Percentiles rank a stretch among this genome's conserved stretches.
phyloP scores from a whole-genome alignment of 2,113 vertebrate genomes.

The Hyperoodon ampullatus region DNA sequence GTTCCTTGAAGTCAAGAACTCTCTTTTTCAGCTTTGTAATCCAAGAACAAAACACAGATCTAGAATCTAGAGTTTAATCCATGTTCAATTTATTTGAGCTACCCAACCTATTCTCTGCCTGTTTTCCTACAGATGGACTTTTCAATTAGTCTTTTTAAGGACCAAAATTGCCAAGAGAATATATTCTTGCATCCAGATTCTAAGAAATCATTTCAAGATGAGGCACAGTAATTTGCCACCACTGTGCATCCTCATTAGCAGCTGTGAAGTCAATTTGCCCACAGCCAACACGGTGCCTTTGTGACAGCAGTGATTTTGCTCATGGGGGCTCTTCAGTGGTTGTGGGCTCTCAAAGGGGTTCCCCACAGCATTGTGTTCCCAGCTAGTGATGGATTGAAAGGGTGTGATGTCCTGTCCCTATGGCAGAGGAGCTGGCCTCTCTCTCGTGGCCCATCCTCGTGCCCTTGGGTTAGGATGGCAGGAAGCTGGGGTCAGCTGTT shows the following conservation, averaged over 20 bases:
- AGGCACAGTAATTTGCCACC: not conserved
- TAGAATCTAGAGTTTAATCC: not conserved
- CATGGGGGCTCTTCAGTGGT: not conserved
- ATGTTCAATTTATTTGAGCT: not conserved
- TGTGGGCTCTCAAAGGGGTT: not conserved
- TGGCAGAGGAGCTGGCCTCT: not conserved
- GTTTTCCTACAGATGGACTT: not conserved
- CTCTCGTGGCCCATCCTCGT: not conserved
- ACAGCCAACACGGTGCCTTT: not conserved
- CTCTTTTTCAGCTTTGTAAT: not conserved
- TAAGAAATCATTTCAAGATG: constrained; percentile 32
- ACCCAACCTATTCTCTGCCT: not conserved
- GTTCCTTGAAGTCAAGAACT: not conserved
- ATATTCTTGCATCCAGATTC: not conserved
- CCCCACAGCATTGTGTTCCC: not conserved
- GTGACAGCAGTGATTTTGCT: not conserved
- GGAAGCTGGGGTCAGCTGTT: not conserved
- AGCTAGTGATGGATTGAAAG: not conserved
- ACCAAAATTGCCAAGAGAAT: constrained; percentile 21
- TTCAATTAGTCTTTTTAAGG: constrained; percentile 31
- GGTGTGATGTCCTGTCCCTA: not conserved
- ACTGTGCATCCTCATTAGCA: not conserved
- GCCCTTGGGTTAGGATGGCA: not conserved
- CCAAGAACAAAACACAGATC: not conserved
- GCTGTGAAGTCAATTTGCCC: not conserved